phyloP scores from a whole-genome alignment of 2,113 vertebrate genomes.

The Tragelaphus buxtoni region DNA sequence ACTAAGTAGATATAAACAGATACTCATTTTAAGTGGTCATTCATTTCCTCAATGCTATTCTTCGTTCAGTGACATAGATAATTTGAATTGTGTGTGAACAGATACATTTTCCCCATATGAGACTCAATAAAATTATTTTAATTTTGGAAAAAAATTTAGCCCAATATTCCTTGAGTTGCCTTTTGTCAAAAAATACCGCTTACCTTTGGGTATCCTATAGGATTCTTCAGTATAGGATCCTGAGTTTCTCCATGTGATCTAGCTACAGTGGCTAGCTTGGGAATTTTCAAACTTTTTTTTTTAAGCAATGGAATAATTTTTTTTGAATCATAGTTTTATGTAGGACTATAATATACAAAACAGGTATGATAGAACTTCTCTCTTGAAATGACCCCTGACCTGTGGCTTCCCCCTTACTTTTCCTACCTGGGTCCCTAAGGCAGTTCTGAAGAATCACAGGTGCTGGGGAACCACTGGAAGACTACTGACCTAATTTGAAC shows the following conservation, averaged over 20 bases:
- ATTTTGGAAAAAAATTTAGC: not conserved
- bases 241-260: not conserved
- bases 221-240: not conserved
- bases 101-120: not conserved
- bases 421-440: not conserved
- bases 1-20: not conserved
- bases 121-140: not conserved
- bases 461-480: not conserved
- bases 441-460: not conserved
- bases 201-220: not conserved
- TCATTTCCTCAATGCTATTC: not conserved
- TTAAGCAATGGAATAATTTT: not conserved
- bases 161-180: not conserved
- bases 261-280: not conserved
- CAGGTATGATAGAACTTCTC: not conserved
- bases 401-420: no score
- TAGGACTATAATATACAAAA: not conserved
- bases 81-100: not conserved
- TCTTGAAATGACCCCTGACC: not conserved
- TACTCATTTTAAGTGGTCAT: not conserved
- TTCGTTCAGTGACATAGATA: not conserved
- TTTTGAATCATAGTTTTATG: not conserved
- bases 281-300: not conserved
- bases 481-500: not conserved
- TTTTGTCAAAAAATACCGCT: not conserved